phyloP scores from a whole-genome alignment of 2,888 invertebrate species.

The Athalia circularis region DNA sequence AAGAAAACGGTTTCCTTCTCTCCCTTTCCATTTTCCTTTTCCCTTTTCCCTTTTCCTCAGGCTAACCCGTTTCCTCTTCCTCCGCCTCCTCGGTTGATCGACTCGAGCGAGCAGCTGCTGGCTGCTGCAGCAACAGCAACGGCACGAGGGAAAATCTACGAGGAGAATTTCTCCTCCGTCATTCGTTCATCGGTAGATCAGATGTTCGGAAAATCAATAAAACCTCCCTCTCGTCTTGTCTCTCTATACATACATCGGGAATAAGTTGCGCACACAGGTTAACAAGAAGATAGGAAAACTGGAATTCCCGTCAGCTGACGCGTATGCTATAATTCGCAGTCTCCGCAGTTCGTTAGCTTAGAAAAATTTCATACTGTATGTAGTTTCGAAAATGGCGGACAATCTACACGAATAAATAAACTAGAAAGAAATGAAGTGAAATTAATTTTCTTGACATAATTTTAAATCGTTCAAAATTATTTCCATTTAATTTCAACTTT shows the following conservation, averaged over 20 bases:
- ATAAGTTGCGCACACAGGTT: slow-evolving; percentile 14
- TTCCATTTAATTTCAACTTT: too few species aligned
- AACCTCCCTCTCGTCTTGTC: background rate
- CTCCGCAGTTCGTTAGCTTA: background rate
- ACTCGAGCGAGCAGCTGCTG: background rate
- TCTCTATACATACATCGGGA: background rate
- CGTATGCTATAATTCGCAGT: background rate
- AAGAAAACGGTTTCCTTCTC: background rate
- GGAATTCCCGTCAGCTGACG: slow-evolving; percentile 4
- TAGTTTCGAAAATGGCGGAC: too few species aligned
- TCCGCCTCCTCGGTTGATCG: too few species aligned
- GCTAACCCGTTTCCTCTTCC: too few species aligned
- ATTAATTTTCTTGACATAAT: too few species aligned
- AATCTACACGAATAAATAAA: too few species aligned
- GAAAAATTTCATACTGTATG: too few species aligned
- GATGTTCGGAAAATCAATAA: slow-evolving; percentile 26
- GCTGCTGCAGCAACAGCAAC: background rate
- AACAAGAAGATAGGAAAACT: background rate
- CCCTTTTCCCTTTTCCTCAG: too few species aligned
- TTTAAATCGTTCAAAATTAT: too few species aligned
- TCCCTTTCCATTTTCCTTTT: background rate
- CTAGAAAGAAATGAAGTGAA: too few species aligned
- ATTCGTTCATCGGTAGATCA: slow-evolving; percentile 4
- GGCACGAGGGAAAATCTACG: background rate
- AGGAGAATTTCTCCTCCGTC: background rate